A percentile compares a stretch with the other conserved stretches of the same genome.
These are phyloP conservation scores for Phyto melanocephala DNA, from an alignment of 2,888 invertebrate species.

Conservation along the genomic window DNA sequence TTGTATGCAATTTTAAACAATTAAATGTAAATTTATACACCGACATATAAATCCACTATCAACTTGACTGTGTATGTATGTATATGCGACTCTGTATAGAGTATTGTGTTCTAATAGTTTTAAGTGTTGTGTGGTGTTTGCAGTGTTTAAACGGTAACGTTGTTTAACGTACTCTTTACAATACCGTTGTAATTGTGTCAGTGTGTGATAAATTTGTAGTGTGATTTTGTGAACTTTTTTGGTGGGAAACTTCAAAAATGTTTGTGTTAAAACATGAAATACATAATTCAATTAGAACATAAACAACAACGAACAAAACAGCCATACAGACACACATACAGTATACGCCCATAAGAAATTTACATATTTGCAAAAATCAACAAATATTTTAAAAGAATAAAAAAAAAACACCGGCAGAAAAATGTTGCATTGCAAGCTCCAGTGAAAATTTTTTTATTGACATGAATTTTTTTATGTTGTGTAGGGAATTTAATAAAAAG, in stretches of 20 bases:
- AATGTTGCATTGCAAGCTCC: not conserved
- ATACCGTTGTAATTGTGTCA: slow-evolving; percentile 16
- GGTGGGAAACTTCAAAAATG: slow-evolving; percentile 57
- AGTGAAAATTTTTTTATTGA: not conserved
- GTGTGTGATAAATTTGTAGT: slow-evolving; percentile 48
- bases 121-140: not conserved
- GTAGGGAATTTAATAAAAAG: not conserved
- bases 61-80: not conserved
- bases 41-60: not conserved
- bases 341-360: slow-evolving; percentile 48
- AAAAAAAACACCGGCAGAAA: not conserved
- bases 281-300: slow-evolving; percentile 63
- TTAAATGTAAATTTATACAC: slow-evolving; percentile 31
- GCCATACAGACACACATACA: no score
- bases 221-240: slow-evolving; percentile 41
- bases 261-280: slow-evolving; percentile 54
- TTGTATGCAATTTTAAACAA: slow-evolving; percentile 50
- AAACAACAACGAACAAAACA: slow-evolving; percentile 37
- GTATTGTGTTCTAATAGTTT: not conserved
- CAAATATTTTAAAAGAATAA: no score
- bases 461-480: not conserved
- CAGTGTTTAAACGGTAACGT: not conserved
- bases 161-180: not conserved
- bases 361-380: slow-evolving; percentile 38
- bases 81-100: not conserved